phyloP scores from a whole-genome alignment of 2,113 vertebrate genomes.

The Oxyruncus cristatus region DNA sequence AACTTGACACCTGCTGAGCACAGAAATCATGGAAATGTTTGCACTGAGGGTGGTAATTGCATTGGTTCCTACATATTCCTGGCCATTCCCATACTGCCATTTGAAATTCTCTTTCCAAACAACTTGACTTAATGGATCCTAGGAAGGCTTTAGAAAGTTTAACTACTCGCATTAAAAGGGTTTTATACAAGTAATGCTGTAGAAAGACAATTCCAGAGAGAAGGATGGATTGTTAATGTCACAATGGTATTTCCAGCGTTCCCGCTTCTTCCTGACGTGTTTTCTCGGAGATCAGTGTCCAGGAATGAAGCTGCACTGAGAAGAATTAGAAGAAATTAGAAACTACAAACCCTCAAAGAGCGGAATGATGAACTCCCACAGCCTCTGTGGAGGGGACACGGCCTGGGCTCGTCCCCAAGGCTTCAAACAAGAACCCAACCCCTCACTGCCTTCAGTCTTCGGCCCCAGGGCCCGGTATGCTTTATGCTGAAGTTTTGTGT shows the following conservation, averaged over 20 bases:
- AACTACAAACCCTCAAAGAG: no score
- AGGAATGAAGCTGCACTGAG: not conserved
- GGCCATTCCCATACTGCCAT: not conserved
- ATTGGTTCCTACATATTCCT: rapidly evolving
- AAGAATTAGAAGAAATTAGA: not conserved
- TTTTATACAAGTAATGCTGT: not conserved
- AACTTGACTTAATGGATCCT: not conserved
- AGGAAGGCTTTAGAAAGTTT: not conserved
- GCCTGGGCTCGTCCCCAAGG: no score
- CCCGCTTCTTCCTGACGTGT: not conserved
- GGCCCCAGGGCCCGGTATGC: no score
- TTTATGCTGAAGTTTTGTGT: no score
- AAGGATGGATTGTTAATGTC: not conserved
- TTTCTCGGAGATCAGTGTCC: not conserved
- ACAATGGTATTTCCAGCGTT: not conserved
- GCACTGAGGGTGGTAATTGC: not conserved
- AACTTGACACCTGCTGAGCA: not conserved
- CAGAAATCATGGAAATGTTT: not conserved
- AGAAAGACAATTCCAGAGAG: not conserved
- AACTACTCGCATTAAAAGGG: not conserved
- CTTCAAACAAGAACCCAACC: rapidly evolving
- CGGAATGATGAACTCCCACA: rapidly evolving
- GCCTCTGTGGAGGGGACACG: not conserved
- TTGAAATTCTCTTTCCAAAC: not conserved
- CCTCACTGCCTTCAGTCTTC: rapidly evolving